Conservation (phyloP, 2,113 vertebrate genomes). For the Tachycineta bicolor region DNA sequence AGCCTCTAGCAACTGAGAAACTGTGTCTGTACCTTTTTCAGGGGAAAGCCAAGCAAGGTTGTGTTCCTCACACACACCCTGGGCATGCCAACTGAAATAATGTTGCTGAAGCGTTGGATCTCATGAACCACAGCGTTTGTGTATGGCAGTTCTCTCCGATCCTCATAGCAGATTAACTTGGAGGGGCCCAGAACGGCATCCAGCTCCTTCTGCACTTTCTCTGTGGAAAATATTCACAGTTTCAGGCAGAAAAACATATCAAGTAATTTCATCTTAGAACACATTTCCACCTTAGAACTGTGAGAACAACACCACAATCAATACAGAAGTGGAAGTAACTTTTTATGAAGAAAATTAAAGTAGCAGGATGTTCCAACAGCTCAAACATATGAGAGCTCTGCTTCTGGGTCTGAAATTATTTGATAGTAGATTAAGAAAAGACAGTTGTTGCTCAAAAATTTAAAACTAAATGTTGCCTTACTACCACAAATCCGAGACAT, state of each 20-base stretch:
- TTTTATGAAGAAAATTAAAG: neutral
- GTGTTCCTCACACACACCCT: constrained; percentile 58
- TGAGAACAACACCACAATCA: neutral
- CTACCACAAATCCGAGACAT: neutral
- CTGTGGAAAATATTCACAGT: constrained; percentile 10
- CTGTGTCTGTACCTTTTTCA: constrained; percentile 57
- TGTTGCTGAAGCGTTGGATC: constrained; percentile 59
- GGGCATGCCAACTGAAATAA: constrained; percentile 26
- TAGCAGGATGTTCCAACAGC: neutral
- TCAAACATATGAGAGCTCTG: neutral
- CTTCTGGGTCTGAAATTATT: neutral
- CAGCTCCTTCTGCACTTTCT: constrained; percentile 70
- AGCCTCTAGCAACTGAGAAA: neutral
- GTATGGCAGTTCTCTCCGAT: constrained; percentile 47
- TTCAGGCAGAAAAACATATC: neutral
- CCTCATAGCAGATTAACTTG: constrained; percentile 36
- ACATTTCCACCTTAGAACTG: neutral
- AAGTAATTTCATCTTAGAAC: neutral
- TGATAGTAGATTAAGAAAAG: neutral
- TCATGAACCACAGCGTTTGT: constrained; percentile 56
- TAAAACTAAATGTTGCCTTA: neutral
- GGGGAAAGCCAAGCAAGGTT: neutral
- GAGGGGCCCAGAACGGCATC: constrained; percentile 16
- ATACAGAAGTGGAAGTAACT: neutral
- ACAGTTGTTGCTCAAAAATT: neutral